Base-by-base conservation (phyloP, 92 coral and sea anemone genomes). In the Galaxea fascicularis region DNA sequence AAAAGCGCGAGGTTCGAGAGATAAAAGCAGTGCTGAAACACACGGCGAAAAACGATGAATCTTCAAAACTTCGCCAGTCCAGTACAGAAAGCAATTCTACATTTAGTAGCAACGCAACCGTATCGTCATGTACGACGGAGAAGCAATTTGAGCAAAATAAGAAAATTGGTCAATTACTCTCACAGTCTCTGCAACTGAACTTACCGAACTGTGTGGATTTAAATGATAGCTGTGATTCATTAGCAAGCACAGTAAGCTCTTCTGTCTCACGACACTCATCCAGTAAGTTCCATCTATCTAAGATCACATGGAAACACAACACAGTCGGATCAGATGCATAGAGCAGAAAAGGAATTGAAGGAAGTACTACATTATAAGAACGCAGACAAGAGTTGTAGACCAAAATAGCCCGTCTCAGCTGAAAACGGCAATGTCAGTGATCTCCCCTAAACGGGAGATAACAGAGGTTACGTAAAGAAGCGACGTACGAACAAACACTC, bases 121-220 rank as follows among this genome's bases (percentile, higher is more conserved):
- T 30, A 18, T 54, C 66, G 22, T 27, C 30, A 2, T 75, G 80
- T 52, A 52, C 67, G 13, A 75, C 44, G 9, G 80, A 75, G 44
- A 75, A 28, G 66, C 80, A 75, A n/a, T 75, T 13, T 53, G 80
- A 54, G 45, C 29, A 22, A 39, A 49, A 29, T 9, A 56, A 57
- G 15, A 51, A 75, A 21, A 27, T 75, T n/a, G 28, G 35, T 24
- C 66, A 57, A 30, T 66, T 75, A 5, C 25, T 29, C 80, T 56
- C 66, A 28, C 49, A 29, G 21, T 15, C 11, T n/a, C 53, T n/a
- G 14, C 51, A 76, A 24, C 11, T 15, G 10, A 29, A 54, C 0
- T 20, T 13, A 16, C 52, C 14, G 30, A 71, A 71, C 27, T 24
- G 17, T 63, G 17, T 27, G 4, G 35, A 35, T 26, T 63, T 63